Percentiles rank a stretch among this genome's conserved stretches.
Evolutionary conservation across 2,113 vertebrate genomes (phyloP).

Genomic region (Myotis davidii): DNA sequence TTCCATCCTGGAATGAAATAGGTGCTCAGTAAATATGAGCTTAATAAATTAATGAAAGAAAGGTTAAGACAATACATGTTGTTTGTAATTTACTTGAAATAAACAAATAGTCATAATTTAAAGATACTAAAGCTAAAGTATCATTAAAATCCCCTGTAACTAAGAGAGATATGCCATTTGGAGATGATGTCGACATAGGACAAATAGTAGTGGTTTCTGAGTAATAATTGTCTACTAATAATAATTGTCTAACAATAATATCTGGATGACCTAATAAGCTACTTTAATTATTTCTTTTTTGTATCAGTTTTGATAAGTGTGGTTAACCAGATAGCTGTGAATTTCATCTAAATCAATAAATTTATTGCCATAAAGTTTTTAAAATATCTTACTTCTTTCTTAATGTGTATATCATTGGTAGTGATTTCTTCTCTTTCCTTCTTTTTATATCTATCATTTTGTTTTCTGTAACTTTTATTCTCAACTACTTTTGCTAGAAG

Average conservation of each 20-base stretch:
- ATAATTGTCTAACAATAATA: background rate
- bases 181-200: background rate
- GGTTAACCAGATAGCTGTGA: background rate
- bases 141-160: background rate
- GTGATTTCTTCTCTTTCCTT: background rate
- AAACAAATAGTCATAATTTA: background rate
- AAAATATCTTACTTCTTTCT: background rate
- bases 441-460: background rate
- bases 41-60: background rate
- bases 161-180: background rate
- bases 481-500: background rate
- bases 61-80: background rate
- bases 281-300: background rate
- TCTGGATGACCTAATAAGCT: background rate
- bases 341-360: constrained; percentile 10
- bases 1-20: background rate
- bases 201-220: background rate
- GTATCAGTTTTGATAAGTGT: background rate
- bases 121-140: background rate
- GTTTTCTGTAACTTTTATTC: background rate
- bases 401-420: background rate
- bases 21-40: background rate
- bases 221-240: background rate
- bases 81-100: background rate
- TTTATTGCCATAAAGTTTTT: background rate